Percentiles rank a stretch among this genome's conserved stretches.
These are phyloP conservation scores for Rosalia funebris DNA, from an alignment of 2,888 invertebrate species.

Conservation along the genomic window DNA sequence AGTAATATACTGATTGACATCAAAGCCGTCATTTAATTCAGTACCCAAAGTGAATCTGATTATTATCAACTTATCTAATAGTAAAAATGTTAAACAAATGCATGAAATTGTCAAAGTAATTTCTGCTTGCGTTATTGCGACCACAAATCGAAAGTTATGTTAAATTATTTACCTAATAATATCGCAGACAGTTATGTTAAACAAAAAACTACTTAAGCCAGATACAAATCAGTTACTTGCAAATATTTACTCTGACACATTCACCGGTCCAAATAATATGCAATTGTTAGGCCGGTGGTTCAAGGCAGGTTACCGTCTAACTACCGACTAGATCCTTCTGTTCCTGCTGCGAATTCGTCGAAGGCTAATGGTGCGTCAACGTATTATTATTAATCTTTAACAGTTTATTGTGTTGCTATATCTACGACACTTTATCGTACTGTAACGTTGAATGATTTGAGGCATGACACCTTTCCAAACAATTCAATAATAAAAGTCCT, in stretches of 20 bases:
- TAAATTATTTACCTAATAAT: neutral
- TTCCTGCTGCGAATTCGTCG: conserved; percentile 12
- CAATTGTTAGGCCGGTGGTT: conserved; percentile 1
- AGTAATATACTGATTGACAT: no score
- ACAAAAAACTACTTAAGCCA: conserved; percentile 1
- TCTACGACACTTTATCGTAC: no score
- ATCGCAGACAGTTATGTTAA: neutral
- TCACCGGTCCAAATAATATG: conserved; percentile 12
- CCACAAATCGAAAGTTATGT: no score
- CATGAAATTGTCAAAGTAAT: no score
- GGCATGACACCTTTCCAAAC: no score
- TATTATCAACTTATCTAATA: no score
- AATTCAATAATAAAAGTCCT: no score
- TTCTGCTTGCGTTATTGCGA: no score
- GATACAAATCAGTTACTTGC: conserved; percentile 2
- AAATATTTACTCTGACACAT: conserved; percentile 11
- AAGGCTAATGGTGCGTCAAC: neutral
- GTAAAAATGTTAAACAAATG: no score
- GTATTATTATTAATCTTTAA: conserved; percentile 4
- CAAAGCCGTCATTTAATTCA: no score
- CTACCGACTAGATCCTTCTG: conserved; percentile 11
- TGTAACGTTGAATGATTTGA: no score
- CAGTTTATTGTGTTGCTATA: neutral
- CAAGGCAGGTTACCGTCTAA: conserved; percentile 15
- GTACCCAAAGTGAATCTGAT: no score